These are phyloP conservation scores for Ceratoteleas bidentatus DNA, from an alignment of 1,140 invertebrate species.

Conservation along the genomic window DNA sequence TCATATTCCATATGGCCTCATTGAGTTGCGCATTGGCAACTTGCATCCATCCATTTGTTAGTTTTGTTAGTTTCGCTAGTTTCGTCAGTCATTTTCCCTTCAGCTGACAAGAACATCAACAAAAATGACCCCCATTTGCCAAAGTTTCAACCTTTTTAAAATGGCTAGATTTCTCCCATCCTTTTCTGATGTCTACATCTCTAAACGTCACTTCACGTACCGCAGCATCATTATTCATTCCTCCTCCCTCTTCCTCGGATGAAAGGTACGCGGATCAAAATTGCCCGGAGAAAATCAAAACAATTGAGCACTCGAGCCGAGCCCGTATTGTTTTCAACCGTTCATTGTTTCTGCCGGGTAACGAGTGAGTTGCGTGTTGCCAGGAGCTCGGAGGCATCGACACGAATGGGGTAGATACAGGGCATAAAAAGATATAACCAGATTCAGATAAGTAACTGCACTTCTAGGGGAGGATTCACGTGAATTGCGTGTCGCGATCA, in stretches of 20 bases:
- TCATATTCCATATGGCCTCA: too few relatives aligned
- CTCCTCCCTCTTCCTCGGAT: background rate
- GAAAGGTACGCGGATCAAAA: conserved; percentile 34
- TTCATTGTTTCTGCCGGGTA: conserved; percentile 73
- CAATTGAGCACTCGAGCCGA: conserved; percentile 57
- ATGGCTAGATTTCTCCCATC: too few relatives aligned
- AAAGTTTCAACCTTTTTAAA: too few relatives aligned
- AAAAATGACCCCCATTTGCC: too few relatives aligned
- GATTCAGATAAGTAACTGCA: conserved; percentile 63
- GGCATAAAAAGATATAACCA: conserved; percentile 64
- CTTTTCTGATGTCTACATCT: too few relatives aligned
- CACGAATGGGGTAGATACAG: conserved; percentile 64
- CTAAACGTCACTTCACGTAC: background rate
- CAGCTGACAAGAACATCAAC: too few relatives aligned
- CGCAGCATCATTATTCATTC: background rate
- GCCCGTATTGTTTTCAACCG: conserved; percentile 73
- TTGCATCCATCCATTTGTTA: too few relatives aligned
- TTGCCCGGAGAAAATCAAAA: conserved; percentile 50
- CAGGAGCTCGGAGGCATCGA: conserved; percentile 60
- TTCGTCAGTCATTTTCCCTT: too few relatives aligned
- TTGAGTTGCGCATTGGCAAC: too few relatives aligned
- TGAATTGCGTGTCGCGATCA: conserved; percentile 58
- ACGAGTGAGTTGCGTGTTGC: conserved; percentile 75
- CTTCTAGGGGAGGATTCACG: conserved; percentile 32
- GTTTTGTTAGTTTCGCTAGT: too few relatives aligned